Evolutionary conservation across 2,113 vertebrate genomes (phyloP), one percentile per base, ranked within the genome.

Genomic region (Chauna torquata): DNA sequence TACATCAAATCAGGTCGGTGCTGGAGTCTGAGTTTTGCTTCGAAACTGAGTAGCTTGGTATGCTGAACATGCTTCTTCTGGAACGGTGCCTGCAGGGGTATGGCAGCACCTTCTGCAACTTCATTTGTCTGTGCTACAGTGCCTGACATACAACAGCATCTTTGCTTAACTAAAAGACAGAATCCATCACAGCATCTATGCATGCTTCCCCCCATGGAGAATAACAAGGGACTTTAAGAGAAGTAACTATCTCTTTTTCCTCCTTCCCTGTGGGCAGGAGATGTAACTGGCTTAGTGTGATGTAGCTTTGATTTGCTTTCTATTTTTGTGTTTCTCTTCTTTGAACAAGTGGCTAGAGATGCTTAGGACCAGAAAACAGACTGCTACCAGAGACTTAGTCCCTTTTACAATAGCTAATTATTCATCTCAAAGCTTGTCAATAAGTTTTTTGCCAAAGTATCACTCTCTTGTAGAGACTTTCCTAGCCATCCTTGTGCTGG

Each of bases 1-100:
- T 12, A 1, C 7, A 34, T 82, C 44, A 82, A 16, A 36, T 16
- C 1, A 0, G 0, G 42, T 59, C 23, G 8, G 28, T 2, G 12
- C 25, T 59, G 42, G 85, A 52, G 40, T 11, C n/a, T 34, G 47
- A 32, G 57, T 12, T 2, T 65, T 77, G n/a, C 6, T 77, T 59
- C 34, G 82, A 69, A 82, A 23, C 75, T 68, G 52, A 25, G 5
- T 9, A 5, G 52, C 72, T 68, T 79, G 23, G 25, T 9, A 68
- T 40, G 52, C 54, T 79, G 88, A 59, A 72, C 5, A 4, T 0
- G 0, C 18, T 87, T 30, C 87, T 85, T 28, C 59, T 79, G 74
- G 62, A 90, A 44, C 2, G 3, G n/a, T 86, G 90, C 79, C 90
- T 3, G 4, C 30, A 12, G 75, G 70, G 47, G 25, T 44, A 59